Percentiles rank a stretch among this genome's conserved stretches.
phyloP scores from a whole-genome alignment of 1,140 invertebrate genomes.

The Drosophila auraria region DNA sequence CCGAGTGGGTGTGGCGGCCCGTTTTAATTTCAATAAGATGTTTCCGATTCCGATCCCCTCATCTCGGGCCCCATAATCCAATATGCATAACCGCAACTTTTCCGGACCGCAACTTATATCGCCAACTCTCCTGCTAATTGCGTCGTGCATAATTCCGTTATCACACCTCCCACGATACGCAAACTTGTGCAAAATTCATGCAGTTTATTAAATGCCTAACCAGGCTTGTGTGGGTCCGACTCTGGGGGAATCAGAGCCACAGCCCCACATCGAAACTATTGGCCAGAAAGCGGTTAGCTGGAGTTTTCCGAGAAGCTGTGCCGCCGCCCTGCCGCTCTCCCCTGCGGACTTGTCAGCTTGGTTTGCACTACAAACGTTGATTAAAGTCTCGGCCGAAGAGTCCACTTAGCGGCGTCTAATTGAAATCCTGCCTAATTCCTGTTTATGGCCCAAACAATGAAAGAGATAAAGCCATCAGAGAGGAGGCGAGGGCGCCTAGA shows the following conservation, averaged over 20 bases:
- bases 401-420: conserved; percentile 67
- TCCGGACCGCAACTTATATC: conserved; percentile 9
- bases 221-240: conserved; percentile 9
- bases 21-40: conserved; percentile 13
- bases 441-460: conserved; percentile 63
- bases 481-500: background rate
- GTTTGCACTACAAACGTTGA: conserved; percentile 19
- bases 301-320: conserved; percentile 1
- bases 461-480: conserved; percentile 1
- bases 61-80: background rate
- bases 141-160: conserved; percentile 22
- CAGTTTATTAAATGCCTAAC: conserved; percentile 50
- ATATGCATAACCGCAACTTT: conserved; percentile 11
- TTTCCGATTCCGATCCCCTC: background rate
- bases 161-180: conserved; percentile 6
- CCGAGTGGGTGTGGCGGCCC: background rate
- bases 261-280: conserved; percentile 24
- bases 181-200: conserved; percentile 39
- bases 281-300: conserved; percentile 29
- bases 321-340: background rate
- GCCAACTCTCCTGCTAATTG: conserved; percentile 16
- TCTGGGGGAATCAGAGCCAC: conserved; percentile 23
- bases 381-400: conserved; percentile 34
- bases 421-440: conserved; percentile 73
- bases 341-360: background rate